These are phyloP conservation scores for Daubentonia madagascariensis DNA, from an alignment of 2,113 vertebrate species.

Conservation along the genomic window DNA sequence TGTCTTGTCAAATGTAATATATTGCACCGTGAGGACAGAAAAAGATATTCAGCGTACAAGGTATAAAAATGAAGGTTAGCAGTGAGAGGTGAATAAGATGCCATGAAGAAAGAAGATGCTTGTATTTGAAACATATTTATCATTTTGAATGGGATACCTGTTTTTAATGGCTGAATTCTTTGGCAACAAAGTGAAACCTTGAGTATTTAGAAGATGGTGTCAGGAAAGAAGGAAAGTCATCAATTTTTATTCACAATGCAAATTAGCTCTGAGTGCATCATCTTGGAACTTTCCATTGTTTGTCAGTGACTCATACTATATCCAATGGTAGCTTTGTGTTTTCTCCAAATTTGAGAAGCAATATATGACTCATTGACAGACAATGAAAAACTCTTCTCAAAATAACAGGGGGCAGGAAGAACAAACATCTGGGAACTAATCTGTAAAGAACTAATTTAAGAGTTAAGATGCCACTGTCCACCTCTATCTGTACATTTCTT, in stretches of 20 bases:
- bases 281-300: background rate
- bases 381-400: conserved; percentile 5
- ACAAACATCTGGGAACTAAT: conserved; percentile 33
- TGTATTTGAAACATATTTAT: conserved; percentile 10
- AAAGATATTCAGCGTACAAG: background rate
- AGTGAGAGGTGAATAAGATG: background rate
- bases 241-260: conserved; percentile 22
- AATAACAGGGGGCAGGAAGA: conserved; percentile 2
- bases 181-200: background rate
- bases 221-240: background rate
- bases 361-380: conserved; percentile 59
- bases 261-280: background rate
- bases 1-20: background rate
- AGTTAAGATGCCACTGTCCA: background rate
- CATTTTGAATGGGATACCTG: background rate
- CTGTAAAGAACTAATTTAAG: conserved; percentile 3
- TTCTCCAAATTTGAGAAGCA: background rate
- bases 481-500: background rate
- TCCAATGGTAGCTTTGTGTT: background rate
- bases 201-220: background rate
- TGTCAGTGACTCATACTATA: conserved; percentile 46
- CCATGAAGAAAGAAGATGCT: background rate
- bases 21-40: background rate
- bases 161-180: background rate
- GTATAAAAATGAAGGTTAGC: background rate